Percentiles rank a stretch among this genome's conserved stretches.
Conservation (phyloP, 2,888 invertebrate species). For the Mystacides longicornis region DNA sequence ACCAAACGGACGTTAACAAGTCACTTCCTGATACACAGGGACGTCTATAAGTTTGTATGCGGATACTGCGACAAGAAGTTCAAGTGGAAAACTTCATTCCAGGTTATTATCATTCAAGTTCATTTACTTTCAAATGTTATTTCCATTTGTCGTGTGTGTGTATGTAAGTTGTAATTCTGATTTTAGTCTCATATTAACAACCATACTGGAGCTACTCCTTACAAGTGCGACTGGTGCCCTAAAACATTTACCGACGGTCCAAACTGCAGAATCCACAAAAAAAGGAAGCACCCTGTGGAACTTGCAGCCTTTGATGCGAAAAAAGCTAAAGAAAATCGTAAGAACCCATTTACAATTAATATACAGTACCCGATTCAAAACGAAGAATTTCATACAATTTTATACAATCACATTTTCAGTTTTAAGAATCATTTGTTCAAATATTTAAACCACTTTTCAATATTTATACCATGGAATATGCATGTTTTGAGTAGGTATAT, state of each 20-base stretch:
- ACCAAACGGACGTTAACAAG: constrained; percentile 15
- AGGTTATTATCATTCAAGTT: constrained; percentile 7
- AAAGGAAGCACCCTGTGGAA: constrained; percentile 21
- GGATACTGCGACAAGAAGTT: constrained; percentile 23
- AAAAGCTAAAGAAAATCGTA: not conserved
- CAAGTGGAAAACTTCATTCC: constrained; percentile 21
- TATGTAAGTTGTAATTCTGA: not conserved
- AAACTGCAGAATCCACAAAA: constrained; percentile 21
- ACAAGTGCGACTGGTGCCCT: constrained; percentile 21
- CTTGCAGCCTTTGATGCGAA: constrained; percentile 21
- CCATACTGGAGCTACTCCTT: constrained; percentile 22
- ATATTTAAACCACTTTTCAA: too few species aligned
- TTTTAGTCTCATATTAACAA: constrained; percentile 22
- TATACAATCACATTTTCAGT: too few species aligned
- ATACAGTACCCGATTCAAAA: too few species aligned
- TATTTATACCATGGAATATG: too few species aligned
- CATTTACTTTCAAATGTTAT: not conserved
- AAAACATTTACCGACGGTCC: constrained; percentile 20
- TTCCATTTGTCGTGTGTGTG: not conserved
- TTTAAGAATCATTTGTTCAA: too few species aligned
- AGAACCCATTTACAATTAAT: not conserved
- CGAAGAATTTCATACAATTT: too few species aligned
- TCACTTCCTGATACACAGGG: constrained; percentile 21
- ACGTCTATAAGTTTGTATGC: constrained; percentile 18
- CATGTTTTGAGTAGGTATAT: too few species aligned